These are phyloP conservation scores for Melanaphis sacchari DNA, from an alignment of 1,140 invertebrate species.

Conservation along the genomic window DNA sequence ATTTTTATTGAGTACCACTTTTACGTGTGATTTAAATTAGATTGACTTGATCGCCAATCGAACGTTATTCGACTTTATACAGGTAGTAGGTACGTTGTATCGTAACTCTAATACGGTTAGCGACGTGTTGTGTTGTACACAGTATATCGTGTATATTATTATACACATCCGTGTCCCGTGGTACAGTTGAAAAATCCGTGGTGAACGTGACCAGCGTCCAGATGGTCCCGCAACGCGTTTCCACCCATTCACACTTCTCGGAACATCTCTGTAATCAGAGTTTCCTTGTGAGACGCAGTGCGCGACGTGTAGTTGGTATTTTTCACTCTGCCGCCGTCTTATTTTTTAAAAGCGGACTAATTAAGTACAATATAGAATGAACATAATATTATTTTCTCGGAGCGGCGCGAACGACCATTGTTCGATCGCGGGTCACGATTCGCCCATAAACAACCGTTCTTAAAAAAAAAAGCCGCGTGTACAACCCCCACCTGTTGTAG, in stretches of 20 bases:
- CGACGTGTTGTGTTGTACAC: neutral
- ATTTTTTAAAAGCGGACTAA: neutral
- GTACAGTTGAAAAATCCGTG: conserved; percentile 5
- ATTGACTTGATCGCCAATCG: neutral
- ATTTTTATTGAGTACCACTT: neutral
- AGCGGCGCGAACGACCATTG: neutral
- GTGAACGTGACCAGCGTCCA: conserved; percentile 50
- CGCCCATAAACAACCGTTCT: neutral
- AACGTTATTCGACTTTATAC: neutral
- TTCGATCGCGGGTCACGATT: conserved; percentile 49
- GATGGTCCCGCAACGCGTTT: neutral
- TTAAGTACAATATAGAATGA: conserved; percentile 17
- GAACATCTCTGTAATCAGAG: conserved; percentile 33
- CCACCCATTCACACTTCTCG: conserved; percentile 20
- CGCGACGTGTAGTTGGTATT: neutral
- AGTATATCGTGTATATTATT: neutral
- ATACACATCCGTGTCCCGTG: neutral
- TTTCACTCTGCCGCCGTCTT: no score
- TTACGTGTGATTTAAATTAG: neutral
- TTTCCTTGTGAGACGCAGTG: neutral
- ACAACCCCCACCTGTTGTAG: neutral
- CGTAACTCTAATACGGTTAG: neutral
- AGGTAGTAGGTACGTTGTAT: no score
- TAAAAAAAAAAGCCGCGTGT: neutral
- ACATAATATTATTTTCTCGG: neutral